Evolutionary conservation across 2,113 vertebrate genomes (phyloP).

Genomic region (Camelus bactrianus): DNA sequence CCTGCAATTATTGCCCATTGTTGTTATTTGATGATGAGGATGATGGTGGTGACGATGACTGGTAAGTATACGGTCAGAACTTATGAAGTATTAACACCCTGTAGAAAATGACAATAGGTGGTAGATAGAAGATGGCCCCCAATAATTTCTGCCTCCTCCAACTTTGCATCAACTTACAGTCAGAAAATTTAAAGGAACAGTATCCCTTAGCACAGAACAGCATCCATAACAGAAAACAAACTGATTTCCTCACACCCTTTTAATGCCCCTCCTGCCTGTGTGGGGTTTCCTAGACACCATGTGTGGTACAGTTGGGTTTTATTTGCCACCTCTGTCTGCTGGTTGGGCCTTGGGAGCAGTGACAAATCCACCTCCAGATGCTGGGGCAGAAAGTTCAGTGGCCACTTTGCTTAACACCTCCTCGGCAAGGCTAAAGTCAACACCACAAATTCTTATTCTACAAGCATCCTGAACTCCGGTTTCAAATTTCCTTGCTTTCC

Average conservation of each 20-base stretch:
- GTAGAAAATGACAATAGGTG: neutral
- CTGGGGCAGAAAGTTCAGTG: neutral
- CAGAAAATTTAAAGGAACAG: neutral
- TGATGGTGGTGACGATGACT: too few species aligned
- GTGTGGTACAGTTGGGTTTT: neutral
- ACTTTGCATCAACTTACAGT: neutral
- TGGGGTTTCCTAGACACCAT: neutral
- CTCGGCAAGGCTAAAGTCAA: slow-evolving; percentile 41
- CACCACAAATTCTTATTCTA: slow-evolving; percentile 36
- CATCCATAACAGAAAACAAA: neutral
- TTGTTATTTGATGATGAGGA: neutral
- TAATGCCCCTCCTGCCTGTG: accelerated
- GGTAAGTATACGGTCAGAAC: neutral
- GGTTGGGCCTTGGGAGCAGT: neutral
- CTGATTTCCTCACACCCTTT: neutral
- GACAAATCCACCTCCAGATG: neutral
- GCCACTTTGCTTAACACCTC: slow-evolving; percentile 36
- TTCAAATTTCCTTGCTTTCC: slow-evolving; percentile 72
- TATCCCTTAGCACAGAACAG: neutral
- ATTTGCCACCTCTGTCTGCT: neutral
- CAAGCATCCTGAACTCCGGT: slow-evolving; percentile 57
- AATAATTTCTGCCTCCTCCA: neutral
- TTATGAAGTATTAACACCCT: neutral
- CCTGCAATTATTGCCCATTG: neutral
- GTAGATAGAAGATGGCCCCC: neutral